Evolutionary conservation across 2,797 vertebrate genomes (phyloP).

Genomic region (Lepus oiostolus): DNA sequence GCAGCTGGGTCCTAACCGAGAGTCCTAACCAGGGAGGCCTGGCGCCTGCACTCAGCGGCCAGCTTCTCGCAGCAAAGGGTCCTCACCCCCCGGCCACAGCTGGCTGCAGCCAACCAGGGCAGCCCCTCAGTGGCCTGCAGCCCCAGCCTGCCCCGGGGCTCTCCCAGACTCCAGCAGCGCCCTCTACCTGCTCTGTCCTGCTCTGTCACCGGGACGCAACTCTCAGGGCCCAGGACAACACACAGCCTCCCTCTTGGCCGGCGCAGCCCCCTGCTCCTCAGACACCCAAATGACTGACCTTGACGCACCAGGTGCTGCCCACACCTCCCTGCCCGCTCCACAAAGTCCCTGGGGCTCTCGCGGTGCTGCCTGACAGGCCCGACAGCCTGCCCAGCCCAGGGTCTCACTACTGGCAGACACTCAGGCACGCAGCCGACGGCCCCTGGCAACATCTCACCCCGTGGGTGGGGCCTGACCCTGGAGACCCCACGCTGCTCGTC

Average conservation of each 20-base stretch:
- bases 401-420: too few relatives aligned
- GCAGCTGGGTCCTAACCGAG: too few relatives aligned
- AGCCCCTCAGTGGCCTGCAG: not conserved
- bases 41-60: too few relatives aligned
- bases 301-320: not conserved
- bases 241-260: too few relatives aligned
- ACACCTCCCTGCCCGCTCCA: not conserved
- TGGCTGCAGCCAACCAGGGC: not conserved
- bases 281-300: not conserved
- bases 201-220: not conserved
- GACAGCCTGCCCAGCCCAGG: too few relatives aligned
- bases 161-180: too few relatives aligned
- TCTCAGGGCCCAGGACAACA: too few relatives aligned
- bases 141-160: not conserved
- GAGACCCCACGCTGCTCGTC: too few relatives aligned
- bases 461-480: fast-evolving
- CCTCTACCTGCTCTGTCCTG: not conserved
- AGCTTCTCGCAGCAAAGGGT: too few relatives aligned
- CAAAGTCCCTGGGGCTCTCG: not conserved
- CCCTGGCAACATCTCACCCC: not conserved
- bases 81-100: not conserved
- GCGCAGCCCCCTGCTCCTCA: too few relatives aligned
- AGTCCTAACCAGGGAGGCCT: too few relatives aligned
- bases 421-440: fast-evolving
- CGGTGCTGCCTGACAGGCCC: not conserved